Base-by-base conservation (phyloP, 2,888 invertebrate species). In the Drosophila stalkeri region DNA sequence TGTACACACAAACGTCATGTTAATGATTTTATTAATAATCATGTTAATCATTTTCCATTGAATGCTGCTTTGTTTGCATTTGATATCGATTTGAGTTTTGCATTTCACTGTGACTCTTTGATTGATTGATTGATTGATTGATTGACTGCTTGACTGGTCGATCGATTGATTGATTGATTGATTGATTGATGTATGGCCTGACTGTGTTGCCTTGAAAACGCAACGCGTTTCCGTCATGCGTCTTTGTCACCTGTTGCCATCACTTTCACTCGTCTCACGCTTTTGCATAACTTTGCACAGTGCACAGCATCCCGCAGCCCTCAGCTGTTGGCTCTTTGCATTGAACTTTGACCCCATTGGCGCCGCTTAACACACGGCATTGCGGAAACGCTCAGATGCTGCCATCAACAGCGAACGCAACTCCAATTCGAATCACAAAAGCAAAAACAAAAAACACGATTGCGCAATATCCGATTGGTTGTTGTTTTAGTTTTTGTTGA, bases 401-500 rank as follows among this genome's bases (percentile, higher is more conserved):
- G 61, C n/a, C 43, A 18, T 35, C 35, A 27, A 49, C 20, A 12
- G 3, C 57, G 18, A 27, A 52, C 57, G 51, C 66, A 67, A 60
- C 54, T 60, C 62, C 76, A 80, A 67, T 64, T 54, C 56, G 68
- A 51, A 75, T 35, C n/a, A 39, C 61, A 64, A 64, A 43, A 63
- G 18, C 52, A 23, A 62, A 54, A 78, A 46, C 33, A 54, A 54
- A 39, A 39, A 61, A 68, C 60, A 31, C 46, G 70, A 65, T 84
- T 84, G 85, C 85, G 83, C 82, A 84, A 84, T 67, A 72, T 84
- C 86, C 87, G 85, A 84, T 86, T 68, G 85, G 73, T 80, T 69
- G 59, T 39, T 20, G 41, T 51, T 18, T 51, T 23, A 63, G 63
- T 49, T 35, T 44, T 27, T 60, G 62, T 33, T 47, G 59, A n/a